These are phyloP conservation scores for Choreutis nemorana DNA, from an alignment of 2,888 invertebrate genomes.

Conservation along the genomic window DNA sequence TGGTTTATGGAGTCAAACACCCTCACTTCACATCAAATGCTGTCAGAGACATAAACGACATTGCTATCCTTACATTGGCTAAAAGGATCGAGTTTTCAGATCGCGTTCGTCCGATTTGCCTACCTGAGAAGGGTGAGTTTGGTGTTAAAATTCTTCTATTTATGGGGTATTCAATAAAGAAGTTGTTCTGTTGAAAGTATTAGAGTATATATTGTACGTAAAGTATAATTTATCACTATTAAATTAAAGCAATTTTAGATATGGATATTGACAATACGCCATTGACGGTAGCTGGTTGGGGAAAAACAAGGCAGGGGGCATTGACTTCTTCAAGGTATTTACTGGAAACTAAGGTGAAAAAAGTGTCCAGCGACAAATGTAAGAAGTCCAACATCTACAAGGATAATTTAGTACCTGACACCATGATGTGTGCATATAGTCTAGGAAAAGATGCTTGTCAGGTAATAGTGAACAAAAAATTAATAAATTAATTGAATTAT, in stretches of 20 bases:
- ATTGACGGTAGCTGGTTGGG: slow-evolving; percentile 56
- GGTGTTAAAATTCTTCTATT: no score
- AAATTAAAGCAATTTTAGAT: slow-evolving; percentile 27
- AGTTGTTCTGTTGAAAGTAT: no score
- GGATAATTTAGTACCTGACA: slow-evolving; percentile 39
- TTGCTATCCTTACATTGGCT: slow-evolving; percentile 60
- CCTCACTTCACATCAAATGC: slow-evolving; percentile 59
- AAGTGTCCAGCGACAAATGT: slow-evolving; percentile 36
- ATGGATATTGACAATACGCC: slow-evolving; percentile 31
- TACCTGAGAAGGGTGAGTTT: slow-evolving; percentile 44
- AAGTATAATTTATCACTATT: no score
- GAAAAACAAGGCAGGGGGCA: slow-evolving; percentile 47
- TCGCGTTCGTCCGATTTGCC: slow-evolving; percentile 58
- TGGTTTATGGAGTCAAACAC: slow-evolving; percentile 46
- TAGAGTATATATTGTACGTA: no score
- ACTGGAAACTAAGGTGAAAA: slow-evolving; percentile 54
- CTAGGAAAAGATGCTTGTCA: slow-evolving; percentile 70
- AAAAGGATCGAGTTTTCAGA: slow-evolving; percentile 43
- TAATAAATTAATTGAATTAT: no score
- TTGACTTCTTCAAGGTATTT: slow-evolving; percentile 48
- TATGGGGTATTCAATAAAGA: no score
- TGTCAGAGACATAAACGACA: slow-evolving; percentile 65
- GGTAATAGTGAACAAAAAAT: no score
- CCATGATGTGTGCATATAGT: slow-evolving; percentile 70
- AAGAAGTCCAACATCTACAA: slow-evolving; percentile 39